Percentiles rank a stretch among this genome's conserved stretches.
Conservation (phyloP, 2,888 invertebrate species). For the Coelinius sp. region DNA sequence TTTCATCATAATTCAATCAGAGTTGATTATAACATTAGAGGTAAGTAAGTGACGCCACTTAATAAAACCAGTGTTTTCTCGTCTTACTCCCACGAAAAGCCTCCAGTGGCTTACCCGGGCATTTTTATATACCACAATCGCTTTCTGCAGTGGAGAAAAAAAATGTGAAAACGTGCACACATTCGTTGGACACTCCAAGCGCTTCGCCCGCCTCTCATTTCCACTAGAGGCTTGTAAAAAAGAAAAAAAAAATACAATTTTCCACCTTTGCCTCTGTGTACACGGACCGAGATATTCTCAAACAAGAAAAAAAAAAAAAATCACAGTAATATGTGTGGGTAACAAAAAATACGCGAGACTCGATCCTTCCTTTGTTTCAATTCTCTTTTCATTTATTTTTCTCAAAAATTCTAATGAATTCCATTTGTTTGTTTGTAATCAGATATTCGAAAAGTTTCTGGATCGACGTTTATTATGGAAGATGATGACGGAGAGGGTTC, state of each 20-base stretch:
- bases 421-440: conserved; percentile 14
- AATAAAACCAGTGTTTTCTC: background rate
- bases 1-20: background rate
- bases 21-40: background rate
- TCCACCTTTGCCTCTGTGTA: background rate
- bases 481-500: conserved; percentile 67
- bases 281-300: background rate
- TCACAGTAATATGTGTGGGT: background rate
- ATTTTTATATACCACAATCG: conserved; percentile 5
- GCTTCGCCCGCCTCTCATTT: background rate
- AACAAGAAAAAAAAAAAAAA: background rate
- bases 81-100: background rate
- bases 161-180: background rate
- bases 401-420: background rate
- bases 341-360: background rate
- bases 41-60: conserved; percentile 16
- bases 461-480: conserved; percentile 63
- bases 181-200: background rate
- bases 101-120: conserved; percentile 8
- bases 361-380: conserved; percentile 11
- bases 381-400: background rate
- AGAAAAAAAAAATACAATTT: background rate
- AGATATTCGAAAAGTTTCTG: conserved; percentile 22
- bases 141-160: background rate
- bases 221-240: background rate